Base-by-base conservation (phyloP, 2,113 vertebrate species). In the Bambusicola thoracicus region DNA sequence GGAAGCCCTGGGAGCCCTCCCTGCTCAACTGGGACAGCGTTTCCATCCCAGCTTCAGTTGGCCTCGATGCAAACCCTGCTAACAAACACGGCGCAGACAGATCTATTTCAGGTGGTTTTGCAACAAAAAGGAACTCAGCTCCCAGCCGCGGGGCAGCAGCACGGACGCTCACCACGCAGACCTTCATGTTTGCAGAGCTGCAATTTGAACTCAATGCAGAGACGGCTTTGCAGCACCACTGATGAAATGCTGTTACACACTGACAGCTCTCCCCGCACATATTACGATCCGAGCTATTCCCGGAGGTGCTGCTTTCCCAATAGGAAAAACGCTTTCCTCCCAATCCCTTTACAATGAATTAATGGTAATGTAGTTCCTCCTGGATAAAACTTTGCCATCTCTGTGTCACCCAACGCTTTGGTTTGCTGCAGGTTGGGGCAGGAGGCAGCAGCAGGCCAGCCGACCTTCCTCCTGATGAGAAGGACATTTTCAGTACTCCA, bases 61-160 rank as follows among this genome's bases (percentile, higher is more conserved):
- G 41, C 55, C 49, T 43, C 38, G 51, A 27, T 0, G 0, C 62
- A 85, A 91, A 27, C 13, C 29, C 59, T 29, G 65, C 66, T 55
- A 48, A 16, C 55, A 59, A 90, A 63, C 56, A 7, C 29, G 34
- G 58, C 43, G 32, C 32, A 18, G 43, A 27, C 75, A 18, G 48
- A 46, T 48, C 85, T 76, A 90, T 73, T n/a, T n/a, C 76, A 92
- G 90, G 79, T 97, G 88, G 87, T 85, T 96, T 68, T 75, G 43
- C 65, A 76, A 87, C 32, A 41, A 94, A 86, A 38, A 89, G 80
- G 59, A 93, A 90, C 53, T 59, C 8, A 1, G 87, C 32, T 88
- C 79, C 83, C 25, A 69, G 89, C 65, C 6, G n/a, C 90, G 87
- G 38, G 46, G 88, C 89, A 91, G 78, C 80, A 88, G 92, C 82